These are phyloP conservation scores for Lasioglossum zephyrum DNA, from an alignment of 2,888 invertebrate species.

Conservation along the genomic window DNA sequence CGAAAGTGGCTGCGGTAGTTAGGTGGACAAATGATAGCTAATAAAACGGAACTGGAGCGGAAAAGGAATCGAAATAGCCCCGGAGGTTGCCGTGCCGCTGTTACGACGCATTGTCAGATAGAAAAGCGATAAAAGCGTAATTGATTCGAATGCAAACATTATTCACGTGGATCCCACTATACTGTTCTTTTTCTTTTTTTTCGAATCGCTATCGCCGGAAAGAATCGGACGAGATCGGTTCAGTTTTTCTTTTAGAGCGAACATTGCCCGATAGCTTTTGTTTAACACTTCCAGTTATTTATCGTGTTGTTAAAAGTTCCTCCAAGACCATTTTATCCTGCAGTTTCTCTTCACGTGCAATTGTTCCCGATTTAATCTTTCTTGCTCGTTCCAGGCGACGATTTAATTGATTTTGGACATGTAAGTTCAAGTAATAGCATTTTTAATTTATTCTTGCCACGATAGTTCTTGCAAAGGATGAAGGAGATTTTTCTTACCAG, in stretches of 20 bases:
- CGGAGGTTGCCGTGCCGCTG: slow-evolving; percentile 24
- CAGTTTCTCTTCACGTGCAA: not conserved
- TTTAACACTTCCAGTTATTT: slow-evolving; percentile 33
- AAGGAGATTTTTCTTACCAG: not conserved
- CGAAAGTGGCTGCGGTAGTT: slow-evolving; percentile 55
- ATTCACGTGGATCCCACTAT: slow-evolving; percentile 26
- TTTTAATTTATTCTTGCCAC: not conserved
- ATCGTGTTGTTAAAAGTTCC: not conserved
- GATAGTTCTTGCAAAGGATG: not conserved
- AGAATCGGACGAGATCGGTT: not conserved
- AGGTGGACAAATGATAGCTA: slow-evolving; percentile 53
- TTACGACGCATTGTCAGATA: slow-evolving; percentile 36
- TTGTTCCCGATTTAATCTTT: not conserved
- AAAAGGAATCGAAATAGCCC: slow-evolving; percentile 47
- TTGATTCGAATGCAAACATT: slow-evolving; percentile 54
- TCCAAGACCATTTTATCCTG: not conserved
- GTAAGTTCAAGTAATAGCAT: not conserved
- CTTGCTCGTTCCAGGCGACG: not conserved
- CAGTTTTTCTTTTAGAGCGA: not conserved
- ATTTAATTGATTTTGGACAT: not conserved
- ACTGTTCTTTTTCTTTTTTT: not conserved
- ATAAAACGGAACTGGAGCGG: slow-evolving; percentile 55
- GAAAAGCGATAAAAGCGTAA: slow-evolving; percentile 51
- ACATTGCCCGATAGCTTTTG: slow-evolving; percentile 9
- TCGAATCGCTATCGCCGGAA: not conserved